Conservation (phyloP, 2,113 vertebrate species). For the Prunella fulvescens region DNA sequence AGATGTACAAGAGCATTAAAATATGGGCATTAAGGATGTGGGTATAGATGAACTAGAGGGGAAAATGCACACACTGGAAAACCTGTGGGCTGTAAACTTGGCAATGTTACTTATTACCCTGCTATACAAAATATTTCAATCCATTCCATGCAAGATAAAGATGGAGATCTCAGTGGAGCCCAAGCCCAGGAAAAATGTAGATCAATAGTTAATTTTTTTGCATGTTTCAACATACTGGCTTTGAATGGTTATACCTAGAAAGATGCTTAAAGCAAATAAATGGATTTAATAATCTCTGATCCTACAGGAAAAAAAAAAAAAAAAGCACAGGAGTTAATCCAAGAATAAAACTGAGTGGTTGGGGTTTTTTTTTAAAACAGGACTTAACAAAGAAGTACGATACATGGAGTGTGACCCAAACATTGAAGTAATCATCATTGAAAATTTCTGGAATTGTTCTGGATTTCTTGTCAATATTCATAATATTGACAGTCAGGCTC, state of each 20-base stretch:
- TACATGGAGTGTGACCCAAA: not conserved
- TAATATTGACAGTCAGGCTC: not conserved
- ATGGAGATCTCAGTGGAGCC: not conserved
- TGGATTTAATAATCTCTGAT: not conserved
- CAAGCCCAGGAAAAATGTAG: not conserved
- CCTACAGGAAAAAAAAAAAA: fast-evolving
- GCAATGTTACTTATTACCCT: not conserved
- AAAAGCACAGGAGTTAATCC: not conserved
- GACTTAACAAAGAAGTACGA: not conserved
- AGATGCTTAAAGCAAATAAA: not conserved
- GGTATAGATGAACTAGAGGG: not conserved
- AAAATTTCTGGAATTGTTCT: not conserved
- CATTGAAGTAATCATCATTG: not conserved
- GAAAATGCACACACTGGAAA: not conserved
- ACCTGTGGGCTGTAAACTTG: not conserved
- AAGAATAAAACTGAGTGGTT: not conserved
- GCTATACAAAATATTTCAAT: not conserved
- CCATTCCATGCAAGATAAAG: not conserved
- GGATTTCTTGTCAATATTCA: not conserved
- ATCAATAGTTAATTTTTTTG: not conserved
- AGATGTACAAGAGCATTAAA: not conserved
- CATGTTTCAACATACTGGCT: not conserved
- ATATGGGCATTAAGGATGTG: not conserved
- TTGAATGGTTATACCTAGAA: not conserved
- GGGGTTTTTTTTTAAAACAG: not conserved